phyloP scores from a whole-genome alignment of 1,140 invertebrate genomes.

The Notospermus geniculatus region DNA sequence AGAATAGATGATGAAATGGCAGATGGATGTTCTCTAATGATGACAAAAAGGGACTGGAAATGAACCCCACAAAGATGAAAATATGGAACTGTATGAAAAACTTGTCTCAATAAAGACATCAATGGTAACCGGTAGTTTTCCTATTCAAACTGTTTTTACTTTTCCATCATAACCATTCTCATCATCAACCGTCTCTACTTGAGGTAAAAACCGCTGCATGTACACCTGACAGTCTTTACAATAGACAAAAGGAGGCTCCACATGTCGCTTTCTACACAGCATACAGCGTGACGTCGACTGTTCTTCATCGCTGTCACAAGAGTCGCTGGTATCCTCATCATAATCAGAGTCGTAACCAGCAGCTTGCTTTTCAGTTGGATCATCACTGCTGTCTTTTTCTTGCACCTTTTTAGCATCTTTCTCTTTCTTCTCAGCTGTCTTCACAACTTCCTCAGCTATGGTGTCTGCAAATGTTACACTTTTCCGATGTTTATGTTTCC shows the following conservation, averaged over 20 bases:
- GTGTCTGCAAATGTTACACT: constrained; percentile 92
- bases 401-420: constrained; percentile 66
- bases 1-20: too few relatives aligned
- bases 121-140: too few relatives aligned
- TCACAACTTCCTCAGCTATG: constrained; percentile 70
- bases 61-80: too few relatives aligned
- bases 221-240: not conserved
- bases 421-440: constrained; percentile 75
- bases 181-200: too few relatives aligned
- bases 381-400: constrained; percentile 14
- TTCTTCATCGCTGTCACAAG: constrained; percentile 37
- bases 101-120: too few relatives aligned
- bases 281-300: not conserved
- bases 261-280: constrained; percentile 4
- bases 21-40: too few relatives aligned
- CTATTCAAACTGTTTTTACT: too few relatives aligned
- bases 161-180: too few relatives aligned
- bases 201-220: constrained; percentile 4
- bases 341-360: constrained; percentile 11
- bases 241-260: not conserved
- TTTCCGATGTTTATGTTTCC: constrained; percentile 65
- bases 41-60: too few relatives aligned
- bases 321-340: constrained; percentile 18
- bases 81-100: too few relatives aligned
- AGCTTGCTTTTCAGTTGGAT: constrained; percentile 13